Conservation (phyloP, 2,888 invertebrate species). For the Chrysolina oricalcia region DNA sequence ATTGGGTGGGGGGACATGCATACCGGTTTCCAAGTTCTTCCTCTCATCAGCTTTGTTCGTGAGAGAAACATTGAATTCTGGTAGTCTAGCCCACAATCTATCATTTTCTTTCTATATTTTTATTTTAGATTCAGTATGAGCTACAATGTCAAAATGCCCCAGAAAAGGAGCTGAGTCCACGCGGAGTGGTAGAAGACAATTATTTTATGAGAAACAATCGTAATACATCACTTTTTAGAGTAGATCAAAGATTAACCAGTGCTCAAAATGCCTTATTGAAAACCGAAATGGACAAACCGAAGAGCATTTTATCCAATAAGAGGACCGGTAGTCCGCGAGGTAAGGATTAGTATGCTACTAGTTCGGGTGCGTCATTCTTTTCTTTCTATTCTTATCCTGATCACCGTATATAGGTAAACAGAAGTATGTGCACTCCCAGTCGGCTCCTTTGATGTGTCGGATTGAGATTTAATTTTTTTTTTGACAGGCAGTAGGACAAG, state of each 20-base stretch:
- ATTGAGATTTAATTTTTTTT: too few species aligned
- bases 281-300: constrained; percentile 67
- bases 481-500: too few species aligned
- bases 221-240: constrained; percentile 63
- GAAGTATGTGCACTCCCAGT: too few species aligned
- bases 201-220: constrained; percentile 62
- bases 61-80: not conserved
- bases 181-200: constrained; percentile 45
- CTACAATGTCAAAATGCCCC: constrained; percentile 58
- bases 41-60: too few species aligned
- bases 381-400: too few species aligned
- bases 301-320: constrained; percentile 69
- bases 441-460: too few species aligned
- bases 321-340: constrained; percentile 68
- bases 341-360: constrained; percentile 45
- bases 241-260: constrained; percentile 64
- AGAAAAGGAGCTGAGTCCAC: constrained; percentile 61
- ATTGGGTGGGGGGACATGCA: too few species aligned
- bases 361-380: too few species aligned
- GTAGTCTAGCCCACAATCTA: not conserved
- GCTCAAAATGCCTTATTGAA: constrained; percentile 67
- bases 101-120: not conserved
- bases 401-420: too few species aligned
- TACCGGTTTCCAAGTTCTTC: too few species aligned
- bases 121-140: constrained; percentile 65